phyloP scores from a whole-genome alignment of 2,113 vertebrate species.

The Bostrychus sinensis region DNA sequence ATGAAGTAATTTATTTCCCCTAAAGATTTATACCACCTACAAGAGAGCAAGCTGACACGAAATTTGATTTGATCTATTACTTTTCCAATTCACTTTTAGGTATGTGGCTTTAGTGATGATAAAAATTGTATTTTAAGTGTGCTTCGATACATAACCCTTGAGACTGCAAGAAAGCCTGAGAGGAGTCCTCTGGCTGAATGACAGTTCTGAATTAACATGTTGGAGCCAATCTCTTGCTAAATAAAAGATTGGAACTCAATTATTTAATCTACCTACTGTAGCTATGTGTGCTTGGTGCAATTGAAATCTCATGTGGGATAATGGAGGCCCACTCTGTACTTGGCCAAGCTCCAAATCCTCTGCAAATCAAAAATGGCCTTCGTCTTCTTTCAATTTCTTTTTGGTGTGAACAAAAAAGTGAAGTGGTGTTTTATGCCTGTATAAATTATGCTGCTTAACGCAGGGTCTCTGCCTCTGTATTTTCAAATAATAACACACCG shows the following conservation, averaged over 20 bases:
- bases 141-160: conserved; percentile 11
- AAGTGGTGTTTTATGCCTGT: conserved; percentile 39
- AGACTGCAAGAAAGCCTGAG: conserved; percentile 26
- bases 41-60: too few species aligned
- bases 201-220: conserved; percentile 36
- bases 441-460: not conserved
- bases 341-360: conserved; percentile 32
- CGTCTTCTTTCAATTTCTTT: conserved; percentile 3
- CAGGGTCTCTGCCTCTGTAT: not conserved
- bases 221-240: conserved; percentile 56
- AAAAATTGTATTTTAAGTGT: conserved; percentile 7
- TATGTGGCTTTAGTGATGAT: not conserved
- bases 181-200: conserved; percentile 31
- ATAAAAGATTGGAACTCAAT: conserved; percentile 65
- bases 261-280: conserved; percentile 60
- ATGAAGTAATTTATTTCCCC: not conserved
- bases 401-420: not conserved
- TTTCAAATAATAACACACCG: too few species aligned
- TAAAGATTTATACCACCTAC: too few species aligned
- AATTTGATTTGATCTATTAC: not conserved
- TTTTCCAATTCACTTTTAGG: not conserved
- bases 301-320: conserved; percentile 41
- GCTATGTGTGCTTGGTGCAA: conserved; percentile 32
- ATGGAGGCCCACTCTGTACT: conserved; percentile 22
- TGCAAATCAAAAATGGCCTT: conserved; percentile 48